Evolutionary conservation across 2,797 vertebrate species (phyloP), one percentile per base, ranked within the genome.

Genomic region (Tapera naevia): DNA sequence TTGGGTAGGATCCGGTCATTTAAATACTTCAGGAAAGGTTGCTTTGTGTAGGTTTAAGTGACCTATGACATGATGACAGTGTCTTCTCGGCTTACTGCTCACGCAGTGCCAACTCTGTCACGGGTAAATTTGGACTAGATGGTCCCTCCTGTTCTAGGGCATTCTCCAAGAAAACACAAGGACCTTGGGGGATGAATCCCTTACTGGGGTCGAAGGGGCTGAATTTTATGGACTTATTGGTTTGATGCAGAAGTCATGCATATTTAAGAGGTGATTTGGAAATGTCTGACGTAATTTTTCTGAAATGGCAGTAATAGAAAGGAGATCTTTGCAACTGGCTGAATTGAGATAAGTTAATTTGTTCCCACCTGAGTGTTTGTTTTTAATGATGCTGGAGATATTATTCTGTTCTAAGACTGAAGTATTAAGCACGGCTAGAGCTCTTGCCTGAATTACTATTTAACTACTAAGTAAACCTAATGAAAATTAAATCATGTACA

Each of bases 351-450:
- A 46, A 92, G 76, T 84, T 89, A 89, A 96, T 94, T 95, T 89
- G 35, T 58, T 93, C 79, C 39, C 51, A 92, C 83, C 75, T 84
- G 69, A 95, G 72, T 93, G 62, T 89, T 94, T 95, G 76, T 84
- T 95, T 96, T 92, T 91, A 95, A 66, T 33, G 72, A 89, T 91
- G 80, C 54, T 92, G 82, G 46, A 83, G 73, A 94, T 93, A 93
- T 66, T 80, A 60, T 86, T 92, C 56, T 89, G 60, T 79, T 92
- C 75, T 84, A 92, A 73, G 80, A 73, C 76, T 84, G 4, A 88
- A 86, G 45, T 76, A 88, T 91, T 88, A 89, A 89, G 70, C 70
- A 53, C 0, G 0, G 58, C 60, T 66, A 89, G 85, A 95, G 91
- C 51, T 92, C 80, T 84, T 81, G 56, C 66, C 56, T 13, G 10